Conservation (phyloP, 1,140 invertebrate genomes). For the Halictus rubicundus region DNA sequence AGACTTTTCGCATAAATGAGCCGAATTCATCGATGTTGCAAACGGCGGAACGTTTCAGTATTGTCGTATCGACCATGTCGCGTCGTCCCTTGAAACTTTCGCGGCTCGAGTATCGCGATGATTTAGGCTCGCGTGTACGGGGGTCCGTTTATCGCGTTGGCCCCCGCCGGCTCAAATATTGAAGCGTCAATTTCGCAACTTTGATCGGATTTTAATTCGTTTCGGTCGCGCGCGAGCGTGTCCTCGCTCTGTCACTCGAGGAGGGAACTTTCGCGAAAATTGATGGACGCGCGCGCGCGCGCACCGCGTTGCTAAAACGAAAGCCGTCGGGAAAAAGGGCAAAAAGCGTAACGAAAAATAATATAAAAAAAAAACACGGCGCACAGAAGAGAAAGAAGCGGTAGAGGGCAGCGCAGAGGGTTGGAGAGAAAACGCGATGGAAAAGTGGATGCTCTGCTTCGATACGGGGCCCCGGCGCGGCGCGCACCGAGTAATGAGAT, state of each 20-base stretch:
- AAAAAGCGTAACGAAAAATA: neutral
- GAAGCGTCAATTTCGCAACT: slow-evolving; percentile 77
- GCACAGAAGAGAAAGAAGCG: neutral
- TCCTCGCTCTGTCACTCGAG: slow-evolving; percentile 39
- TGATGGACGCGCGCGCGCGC: slow-evolving; percentile 26
- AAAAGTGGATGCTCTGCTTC: slow-evolving; percentile 34
- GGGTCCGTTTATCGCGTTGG: slow-evolving; percentile 25
- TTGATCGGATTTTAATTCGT: slow-evolving; percentile 79
- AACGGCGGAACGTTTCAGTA: too few relatives aligned
- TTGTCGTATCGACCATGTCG: neutral
- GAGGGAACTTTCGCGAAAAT: slow-evolving; percentile 55
- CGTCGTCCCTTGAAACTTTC: neutral
- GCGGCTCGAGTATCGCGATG: neutral
- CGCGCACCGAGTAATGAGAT: slow-evolving; percentile 52
- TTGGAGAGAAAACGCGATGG: neutral
- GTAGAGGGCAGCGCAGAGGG: neutral
- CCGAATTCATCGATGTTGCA: too few relatives aligned
- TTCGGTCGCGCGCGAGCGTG: slow-evolving; percentile 45
- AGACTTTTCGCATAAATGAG: too few relatives aligned
- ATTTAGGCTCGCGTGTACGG: neutral
- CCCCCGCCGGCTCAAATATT: slow-evolving; percentile 66
- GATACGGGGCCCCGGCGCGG: slow-evolving; percentile 36
- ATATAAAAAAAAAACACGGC: too few relatives aligned
- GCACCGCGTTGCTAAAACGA: slow-evolving; percentile 22
- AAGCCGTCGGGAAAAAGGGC: slow-evolving; percentile 1